These are phyloP conservation scores for Chydorus sphaericus DNA, from an alignment of 2,888 invertebrate genomes.

Conservation along the genomic window DNA sequence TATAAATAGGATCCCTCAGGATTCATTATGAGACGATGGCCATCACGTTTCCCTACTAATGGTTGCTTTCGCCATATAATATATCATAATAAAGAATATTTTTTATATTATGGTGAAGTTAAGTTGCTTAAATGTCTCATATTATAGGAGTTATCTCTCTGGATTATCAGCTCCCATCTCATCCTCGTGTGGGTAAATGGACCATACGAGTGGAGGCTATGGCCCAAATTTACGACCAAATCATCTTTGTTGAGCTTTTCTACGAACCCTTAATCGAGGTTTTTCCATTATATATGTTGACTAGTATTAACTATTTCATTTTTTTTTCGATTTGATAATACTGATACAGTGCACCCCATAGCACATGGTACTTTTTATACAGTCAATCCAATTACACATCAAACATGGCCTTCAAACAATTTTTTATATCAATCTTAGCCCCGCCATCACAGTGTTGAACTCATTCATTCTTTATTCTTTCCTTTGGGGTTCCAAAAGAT, in stretches of 20 bases:
- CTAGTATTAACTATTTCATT: no score
- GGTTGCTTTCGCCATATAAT: conserved; percentile 21
- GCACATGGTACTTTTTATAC: not conserved
- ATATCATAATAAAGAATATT: not conserved
- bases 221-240: conserved; percentile 27
- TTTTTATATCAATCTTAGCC: no score
- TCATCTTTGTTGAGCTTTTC: conserved; percentile 29
- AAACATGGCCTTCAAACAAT: not conserved
- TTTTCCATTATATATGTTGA: no score
- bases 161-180: conserved; percentile 26
- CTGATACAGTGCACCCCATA: not conserved
- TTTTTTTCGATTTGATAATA: not conserved
- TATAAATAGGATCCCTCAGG: conserved; percentile 28
- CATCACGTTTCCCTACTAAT: conserved; percentile 28
- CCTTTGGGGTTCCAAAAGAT: no score
- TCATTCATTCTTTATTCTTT: no score
- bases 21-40: conserved; percentile 30
- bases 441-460: no score
- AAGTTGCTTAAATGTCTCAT: not conserved
- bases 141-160: conserved; percentile 28
- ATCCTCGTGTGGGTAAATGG: conserved; percentile 30
- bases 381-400: no score
- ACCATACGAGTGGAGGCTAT: conserved; percentile 27
- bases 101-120: not conserved
- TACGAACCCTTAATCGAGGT: conserved; percentile 30